phyloP scores from a whole-genome alignment of 2,888 invertebrate species.

The Thecocarcelia acutangulata region DNA sequence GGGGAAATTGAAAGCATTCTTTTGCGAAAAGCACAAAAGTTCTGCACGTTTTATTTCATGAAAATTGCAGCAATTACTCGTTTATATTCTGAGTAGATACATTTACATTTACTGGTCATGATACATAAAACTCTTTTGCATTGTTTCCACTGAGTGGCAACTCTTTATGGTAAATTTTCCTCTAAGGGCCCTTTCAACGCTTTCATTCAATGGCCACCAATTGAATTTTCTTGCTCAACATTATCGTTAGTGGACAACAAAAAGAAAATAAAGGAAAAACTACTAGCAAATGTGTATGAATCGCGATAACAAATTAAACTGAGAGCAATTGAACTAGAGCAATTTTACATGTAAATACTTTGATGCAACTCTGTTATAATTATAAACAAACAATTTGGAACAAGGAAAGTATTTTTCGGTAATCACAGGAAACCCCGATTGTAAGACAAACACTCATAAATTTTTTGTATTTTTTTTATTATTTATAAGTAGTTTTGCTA shows the following conservation, averaged over 20 bases:
- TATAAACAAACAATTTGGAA: too few relatives aligned
- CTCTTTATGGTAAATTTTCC: conserved; percentile 49
- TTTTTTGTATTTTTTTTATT: too few relatives aligned
- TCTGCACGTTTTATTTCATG: too few relatives aligned
- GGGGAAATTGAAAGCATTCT: too few relatives aligned
- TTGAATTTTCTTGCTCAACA: conserved; percentile 42
- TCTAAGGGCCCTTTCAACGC: conserved; percentile 50
- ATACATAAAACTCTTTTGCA: conserved; percentile 34
- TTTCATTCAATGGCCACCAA: conserved; percentile 38
- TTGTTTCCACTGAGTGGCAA: conserved; percentile 38
- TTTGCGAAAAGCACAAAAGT: too few relatives aligned
- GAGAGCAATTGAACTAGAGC: background rate
- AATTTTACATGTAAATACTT: too few relatives aligned
- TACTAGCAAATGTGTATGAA: background rate
- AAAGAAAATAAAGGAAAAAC: background rate
- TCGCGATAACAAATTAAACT: background rate
- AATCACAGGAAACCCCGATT: too few relatives aligned
- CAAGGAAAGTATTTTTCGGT: too few relatives aligned
- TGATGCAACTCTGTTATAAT: too few relatives aligned
- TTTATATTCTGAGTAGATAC: conserved; percentile 9
- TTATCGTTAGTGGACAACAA: conserved; percentile 30
- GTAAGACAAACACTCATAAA: too few relatives aligned
- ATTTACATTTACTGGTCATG: conserved; percentile 34
- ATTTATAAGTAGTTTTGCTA: too few relatives aligned
- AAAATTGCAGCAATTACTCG: too few relatives aligned